Evolutionary conservation across 2,888 invertebrate species (phyloP).

Genomic region (Pristionchus maxplancki): DNA sequence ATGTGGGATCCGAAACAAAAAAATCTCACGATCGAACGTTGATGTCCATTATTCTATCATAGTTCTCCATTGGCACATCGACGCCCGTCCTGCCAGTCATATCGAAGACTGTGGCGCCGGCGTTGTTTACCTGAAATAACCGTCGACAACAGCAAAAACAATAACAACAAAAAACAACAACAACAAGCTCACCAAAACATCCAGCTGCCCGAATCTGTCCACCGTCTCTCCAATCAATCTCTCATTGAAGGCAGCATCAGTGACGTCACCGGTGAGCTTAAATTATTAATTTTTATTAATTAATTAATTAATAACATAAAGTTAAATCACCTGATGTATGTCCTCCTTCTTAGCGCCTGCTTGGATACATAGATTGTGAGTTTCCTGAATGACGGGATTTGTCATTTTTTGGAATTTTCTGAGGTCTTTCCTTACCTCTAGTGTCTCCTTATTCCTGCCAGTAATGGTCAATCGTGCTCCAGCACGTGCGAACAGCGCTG

Average conservation of each 20-base stretch:
- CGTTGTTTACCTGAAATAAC: conserved; percentile 32
- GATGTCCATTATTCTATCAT: not conserved
- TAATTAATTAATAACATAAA: not conserved
- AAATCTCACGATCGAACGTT: conserved; percentile 37
- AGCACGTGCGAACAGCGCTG: not conserved
- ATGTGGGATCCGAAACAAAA: not conserved
- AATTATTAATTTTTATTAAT: not conserved
- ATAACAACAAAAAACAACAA: not conserved
- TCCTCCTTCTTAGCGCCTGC: not conserved
- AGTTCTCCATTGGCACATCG: not conserved
- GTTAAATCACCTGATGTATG: not conserved
- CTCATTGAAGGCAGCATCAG: not conserved
- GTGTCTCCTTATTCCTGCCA: conserved; percentile 16
- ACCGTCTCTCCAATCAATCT: not conserved
- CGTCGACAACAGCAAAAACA: not conserved
- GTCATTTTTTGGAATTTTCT: too few species aligned
- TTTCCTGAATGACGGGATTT: too few species aligned
- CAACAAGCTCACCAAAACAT: not conserved
- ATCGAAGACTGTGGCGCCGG: conserved; percentile 18
- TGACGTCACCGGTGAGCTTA: conserved; percentile 5
- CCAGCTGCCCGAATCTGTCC: conserved; percentile 27
- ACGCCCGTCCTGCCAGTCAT: not conserved
- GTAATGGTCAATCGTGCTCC: conserved; percentile 12
- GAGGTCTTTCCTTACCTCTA: not conserved
- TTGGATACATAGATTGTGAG: not conserved